A percentile compares a stretch with the other conserved stretches of the same genome.
Conservation (phyloP, 1,140 invertebrate species). For the Chelonus insularis region DNA sequence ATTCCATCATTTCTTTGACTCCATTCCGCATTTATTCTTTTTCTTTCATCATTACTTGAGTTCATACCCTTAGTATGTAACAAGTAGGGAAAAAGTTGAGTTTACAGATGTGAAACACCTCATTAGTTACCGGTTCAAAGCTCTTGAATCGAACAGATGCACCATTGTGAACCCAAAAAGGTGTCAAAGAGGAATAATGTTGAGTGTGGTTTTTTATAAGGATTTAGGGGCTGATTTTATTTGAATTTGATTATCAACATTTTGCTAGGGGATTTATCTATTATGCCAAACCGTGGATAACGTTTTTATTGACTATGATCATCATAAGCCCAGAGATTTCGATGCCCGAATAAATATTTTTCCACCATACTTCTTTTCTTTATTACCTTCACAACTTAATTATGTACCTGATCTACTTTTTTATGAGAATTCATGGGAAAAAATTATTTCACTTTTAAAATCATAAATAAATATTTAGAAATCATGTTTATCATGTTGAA, state of each 20-base stretch:
- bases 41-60: not conserved
- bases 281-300: slow-evolving; percentile 12
- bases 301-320: not conserved
- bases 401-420: too few species aligned
- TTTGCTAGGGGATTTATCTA: slow-evolving; percentile 6
- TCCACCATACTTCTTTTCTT: too few species aligned
- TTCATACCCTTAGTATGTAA: too few species aligned
- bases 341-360: slow-evolving; percentile 1
- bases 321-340: slow-evolving; percentile 6
- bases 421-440: not conserved
- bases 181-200: not conserved
- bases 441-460: too few species aligned
- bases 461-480: too few species aligned
- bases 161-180: slow-evolving; percentile 16
- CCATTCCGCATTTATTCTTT: not conserved
- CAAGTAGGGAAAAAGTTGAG: too few species aligned
- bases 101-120: slow-evolving; percentile 10
- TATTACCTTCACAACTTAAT: too few species aligned
- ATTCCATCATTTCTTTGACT: not conserved
- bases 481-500: too few species aligned
- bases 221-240: slow-evolving; percentile 3
- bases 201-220: not conserved
- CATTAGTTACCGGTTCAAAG: slow-evolving; percentile 11
- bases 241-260: slow-evolving; percentile 9
- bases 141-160: slow-evolving; percentile 9